Evolutionary conservation across 2,797 vertebrate genomes (phyloP).

Genomic region (Scolopax bukidnonensis): DNA sequence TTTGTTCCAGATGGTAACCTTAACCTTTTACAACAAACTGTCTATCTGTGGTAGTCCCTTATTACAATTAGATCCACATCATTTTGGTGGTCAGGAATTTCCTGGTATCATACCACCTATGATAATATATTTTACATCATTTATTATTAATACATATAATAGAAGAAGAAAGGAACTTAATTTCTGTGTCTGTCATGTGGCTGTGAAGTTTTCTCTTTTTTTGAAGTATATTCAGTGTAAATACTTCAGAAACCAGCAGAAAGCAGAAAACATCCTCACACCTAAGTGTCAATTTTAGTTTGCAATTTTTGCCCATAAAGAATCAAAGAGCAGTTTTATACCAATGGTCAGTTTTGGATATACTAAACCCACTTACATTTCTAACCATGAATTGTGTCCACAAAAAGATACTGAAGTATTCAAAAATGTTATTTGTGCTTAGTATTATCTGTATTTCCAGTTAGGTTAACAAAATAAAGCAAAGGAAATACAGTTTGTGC

Average conservation of each 20-base stretch:
- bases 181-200: neutral
- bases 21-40: conserved; percentile 39
- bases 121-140: neutral
- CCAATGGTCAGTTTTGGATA: neutral
- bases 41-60: neutral
- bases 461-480: neutral
- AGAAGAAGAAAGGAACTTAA: neutral
- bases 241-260: neutral
- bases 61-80: conserved; percentile 1
- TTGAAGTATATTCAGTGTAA: neutral
- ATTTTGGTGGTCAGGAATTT: conserved; percentile 55
- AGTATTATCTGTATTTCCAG: neutral
- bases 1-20: conserved; percentile 59
- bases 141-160: neutral
- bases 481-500: neutral
- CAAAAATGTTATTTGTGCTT: rapidly evolving
- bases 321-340: neutral
- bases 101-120: neutral
- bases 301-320: neutral
- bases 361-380: neutral
- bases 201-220: neutral
- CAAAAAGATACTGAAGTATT: neutral
- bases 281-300: neutral
- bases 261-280: neutral
- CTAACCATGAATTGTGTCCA: neutral